Base-by-base conservation (phyloP, 2,888 invertebrate species). In the Mythimna loreyi region DNA sequence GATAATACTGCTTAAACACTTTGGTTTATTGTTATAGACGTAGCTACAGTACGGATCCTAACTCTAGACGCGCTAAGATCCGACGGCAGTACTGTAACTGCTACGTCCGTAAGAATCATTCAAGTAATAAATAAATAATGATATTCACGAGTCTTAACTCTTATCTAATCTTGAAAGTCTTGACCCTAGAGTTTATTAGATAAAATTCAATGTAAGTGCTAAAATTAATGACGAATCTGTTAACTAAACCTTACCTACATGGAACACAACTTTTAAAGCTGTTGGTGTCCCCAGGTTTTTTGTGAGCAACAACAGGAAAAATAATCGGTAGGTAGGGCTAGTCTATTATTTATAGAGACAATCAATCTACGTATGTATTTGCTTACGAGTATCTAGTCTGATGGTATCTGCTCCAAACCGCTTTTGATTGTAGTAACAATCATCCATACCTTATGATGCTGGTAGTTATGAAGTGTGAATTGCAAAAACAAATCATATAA, bases 151-250 rank as follows among this genome's bases (percentile, higher is more conserved):
- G 33, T 43, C 2, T 53, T 52, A 60, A 36, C n/a, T 33, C 9
- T 40, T 21, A 16, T 16, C 16, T 36, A 36, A 21, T 23, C 21
- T 9, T 50, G 2, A 60, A 33, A 13, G 59, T 36, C 7, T 40
- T 62, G 71, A 65, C 71, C 56, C 23, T 30, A 56, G 2, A 47
- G 45, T 53, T 57, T 58, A 66, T 47, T 52, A 30, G 30, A 47
- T 30, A 40, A 57, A 50, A 45, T 36, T 49, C n/a, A 28, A 30
- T 28, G 2, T 7, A 16, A 40, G 9, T n/a, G 36, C 16, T 7
- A 30, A 49, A n/a, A 7, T 8, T 21, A 11, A 19, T 1, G 16
- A 21, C 1, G 11, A 30, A 36, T 36, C 23, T 25, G 6, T n/a
- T 59, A 19, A n/a, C 3, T 11, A 40, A n/a, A 4, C 23, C 4